Evolutionary conservation across 1,140 invertebrate genomes (phyloP).

Genomic region (Lethrus apterus): DNA sequence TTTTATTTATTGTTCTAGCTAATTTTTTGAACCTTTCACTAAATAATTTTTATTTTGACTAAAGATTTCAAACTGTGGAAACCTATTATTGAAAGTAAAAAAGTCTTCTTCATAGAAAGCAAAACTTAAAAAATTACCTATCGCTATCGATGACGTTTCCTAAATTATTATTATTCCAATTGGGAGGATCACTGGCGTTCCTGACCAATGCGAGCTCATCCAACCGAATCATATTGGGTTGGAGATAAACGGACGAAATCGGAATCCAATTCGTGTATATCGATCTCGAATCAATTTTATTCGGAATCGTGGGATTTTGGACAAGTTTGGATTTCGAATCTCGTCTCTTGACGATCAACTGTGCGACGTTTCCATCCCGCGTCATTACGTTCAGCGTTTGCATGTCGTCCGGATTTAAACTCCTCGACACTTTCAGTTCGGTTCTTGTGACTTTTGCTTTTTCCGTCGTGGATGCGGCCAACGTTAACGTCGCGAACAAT

Average conservation of each 20-base stretch:
- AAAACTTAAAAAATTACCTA: too few species aligned
- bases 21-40: too few species aligned
- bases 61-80: too few species aligned
- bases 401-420: slow-evolving; percentile 64
- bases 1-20: too few species aligned
- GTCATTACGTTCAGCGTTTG: slow-evolving; percentile 68
- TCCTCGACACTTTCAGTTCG: slow-evolving; percentile 67
- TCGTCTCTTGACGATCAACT: slow-evolving; percentile 68
- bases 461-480: slow-evolving; percentile 9
- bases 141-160: slow-evolving; percentile 36
- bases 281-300: slow-evolving; percentile 8
- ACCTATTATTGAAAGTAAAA: too few species aligned
- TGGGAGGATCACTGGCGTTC: slow-evolving; percentile 24
- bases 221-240: slow-evolving; percentile 28
- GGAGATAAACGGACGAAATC: slow-evolving; percentile 27
- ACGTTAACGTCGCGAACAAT: slow-evolving; percentile 12
- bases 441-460: slow-evolving; percentile 49
- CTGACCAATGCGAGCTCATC: slow-evolving; percentile 28
- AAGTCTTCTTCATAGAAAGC: too few species aligned
- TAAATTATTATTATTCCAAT: slow-evolving; percentile 14
- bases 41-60: too few species aligned
- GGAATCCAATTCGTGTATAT: slow-evolving; percentile 37
- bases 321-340: slow-evolving; percentile 37
- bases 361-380: slow-evolving; percentile 63
- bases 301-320: background rate